Conservation (phyloP, 2,888 invertebrate species). For the Hecatera dysodea region DNA sequence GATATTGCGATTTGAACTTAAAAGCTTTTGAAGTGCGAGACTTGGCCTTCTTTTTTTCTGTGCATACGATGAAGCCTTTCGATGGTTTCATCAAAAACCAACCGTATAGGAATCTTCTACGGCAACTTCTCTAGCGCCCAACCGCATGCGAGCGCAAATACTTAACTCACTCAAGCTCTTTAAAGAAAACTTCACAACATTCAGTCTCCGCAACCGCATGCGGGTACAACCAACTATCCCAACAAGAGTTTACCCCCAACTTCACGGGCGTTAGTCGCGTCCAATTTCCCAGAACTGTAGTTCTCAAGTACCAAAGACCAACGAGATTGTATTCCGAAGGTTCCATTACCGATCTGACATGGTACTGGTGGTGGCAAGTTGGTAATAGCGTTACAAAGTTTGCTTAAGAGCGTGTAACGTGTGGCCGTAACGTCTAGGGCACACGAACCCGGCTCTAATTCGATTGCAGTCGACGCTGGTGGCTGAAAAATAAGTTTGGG, state of each 20-base stretch:
- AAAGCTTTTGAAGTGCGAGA: too few relatives aligned
- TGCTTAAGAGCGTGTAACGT: constrained; percentile 80
- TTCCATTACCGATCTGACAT: constrained; percentile 69
- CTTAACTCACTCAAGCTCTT: background rate
- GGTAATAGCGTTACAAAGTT: constrained; percentile 80
- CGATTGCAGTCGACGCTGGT: constrained; percentile 65
- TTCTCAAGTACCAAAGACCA: constrained; percentile 60
- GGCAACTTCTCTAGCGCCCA: background rate
- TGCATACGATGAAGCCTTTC: background rate
- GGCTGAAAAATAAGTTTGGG: constrained; percentile 67
- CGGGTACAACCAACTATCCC: constrained; percentile 11
- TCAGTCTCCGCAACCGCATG: constrained; percentile 9
- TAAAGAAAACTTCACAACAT: constrained; percentile 3
- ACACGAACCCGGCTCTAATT: constrained; percentile 70
- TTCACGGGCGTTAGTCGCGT: constrained; percentile 62
- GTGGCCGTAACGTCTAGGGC: constrained; percentile 74
- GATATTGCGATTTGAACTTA: too few relatives aligned
- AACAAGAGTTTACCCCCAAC: constrained; percentile 43
- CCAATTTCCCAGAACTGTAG: constrained; percentile 60
- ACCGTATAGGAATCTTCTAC: background rate
- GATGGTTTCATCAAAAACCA: background rate
- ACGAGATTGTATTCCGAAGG: constrained; percentile 72
- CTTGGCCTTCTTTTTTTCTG: too few relatives aligned
- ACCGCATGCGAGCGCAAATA: background rate
- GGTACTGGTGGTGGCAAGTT: constrained; percentile 69